These are phyloP conservation scores for Rapana venosa DNA, from an alignment of 2,888 invertebrate species.

Conservation along the genomic window DNA sequence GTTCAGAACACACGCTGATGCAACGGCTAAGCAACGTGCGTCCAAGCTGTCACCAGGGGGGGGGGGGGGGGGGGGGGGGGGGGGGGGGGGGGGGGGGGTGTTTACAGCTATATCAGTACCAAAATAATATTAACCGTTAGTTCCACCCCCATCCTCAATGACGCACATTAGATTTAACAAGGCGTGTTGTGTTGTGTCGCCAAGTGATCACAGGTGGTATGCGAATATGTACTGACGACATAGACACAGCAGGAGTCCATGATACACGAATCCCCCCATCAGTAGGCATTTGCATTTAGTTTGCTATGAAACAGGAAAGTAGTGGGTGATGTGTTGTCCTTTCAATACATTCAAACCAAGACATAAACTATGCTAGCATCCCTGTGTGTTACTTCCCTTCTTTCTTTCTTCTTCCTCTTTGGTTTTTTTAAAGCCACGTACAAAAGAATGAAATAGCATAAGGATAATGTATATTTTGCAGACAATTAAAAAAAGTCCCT, in stretches of 20 bases:
- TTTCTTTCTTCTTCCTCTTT: too few relatives aligned
- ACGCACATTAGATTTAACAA: slow-evolving; percentile 6
- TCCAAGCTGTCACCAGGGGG: neutral
- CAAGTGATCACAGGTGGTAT: neutral
- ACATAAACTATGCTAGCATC: too few relatives aligned
- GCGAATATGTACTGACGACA: neutral
- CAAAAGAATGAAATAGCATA: too few relatives aligned
- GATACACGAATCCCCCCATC: neutral
- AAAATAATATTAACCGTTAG: neutral
- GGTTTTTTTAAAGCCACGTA: too few relatives aligned
- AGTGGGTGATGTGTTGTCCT: too few relatives aligned
- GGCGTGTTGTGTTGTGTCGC: neutral
- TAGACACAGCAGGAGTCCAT: neutral
- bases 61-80: neutral
- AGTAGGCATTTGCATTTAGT: too few relatives aligned
- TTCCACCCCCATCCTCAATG: neutral
- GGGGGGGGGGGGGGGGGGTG: neutral
- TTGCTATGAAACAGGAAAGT: too few relatives aligned
- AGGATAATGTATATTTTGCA: too few relatives aligned
- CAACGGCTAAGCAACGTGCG: neutral
- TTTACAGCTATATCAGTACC: neutral
- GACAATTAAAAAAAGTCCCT: too few relatives aligned
- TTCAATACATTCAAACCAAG: too few relatives aligned
- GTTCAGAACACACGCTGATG: neutral
- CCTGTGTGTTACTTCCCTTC: too few relatives aligned